Base-by-base conservation (phyloP, 2,888 invertebrate species). In the Corythucha ciliata region DNA sequence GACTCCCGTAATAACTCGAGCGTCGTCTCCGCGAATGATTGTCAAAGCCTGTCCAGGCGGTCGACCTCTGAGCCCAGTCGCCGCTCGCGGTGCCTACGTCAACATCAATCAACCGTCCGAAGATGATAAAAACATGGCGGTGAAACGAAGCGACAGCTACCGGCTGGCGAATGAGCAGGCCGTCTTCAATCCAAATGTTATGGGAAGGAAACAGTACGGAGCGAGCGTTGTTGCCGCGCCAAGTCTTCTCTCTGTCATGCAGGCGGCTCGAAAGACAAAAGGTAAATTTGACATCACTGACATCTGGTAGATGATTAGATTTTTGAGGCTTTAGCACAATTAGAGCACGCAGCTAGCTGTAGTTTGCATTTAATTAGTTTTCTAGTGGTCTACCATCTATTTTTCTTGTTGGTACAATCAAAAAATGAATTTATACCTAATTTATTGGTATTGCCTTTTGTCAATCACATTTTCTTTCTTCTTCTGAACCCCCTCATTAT, bases 121-220 rank as follows among this genome's bases (percentile, higher is more conserved):
- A 62, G 55, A 62, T 60, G 48, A 36, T 29, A 61, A 62, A 42
- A 58, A 54, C 14, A n/a, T n/a, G n/a, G 78, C 77, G 70, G 72
- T 87, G 40, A 84, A 83, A 68, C 80, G 88, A 54, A 85, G 84
- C 66, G 84, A 88, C 67, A 88, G 87, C 69, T 88, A 88, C 66
- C 79, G 85, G 58, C 75, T 83, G 68, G 88, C 88, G 14, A 87
- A 87, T 69, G 79, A 78, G 59, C 78, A 79, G 21, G 74, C 56
- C 7, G 60, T 61, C 24, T 55, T 60, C 41, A 63, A 64, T 51
- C 69, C 69, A 2, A 67, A 66, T 53, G 62, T 65, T 1, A 62
- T 54, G 4, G 62, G 64, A 12, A 60, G 64, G 12, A 63, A 63
- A 40, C 64, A 65, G 53, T 63, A 66, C 47, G 70, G 70, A 53